Evolutionary conservation across 2,113 vertebrate genomes (phyloP), one percentile per base, ranked within the genome.

Genomic region (Chamaetylas fuelleborni): DNA sequence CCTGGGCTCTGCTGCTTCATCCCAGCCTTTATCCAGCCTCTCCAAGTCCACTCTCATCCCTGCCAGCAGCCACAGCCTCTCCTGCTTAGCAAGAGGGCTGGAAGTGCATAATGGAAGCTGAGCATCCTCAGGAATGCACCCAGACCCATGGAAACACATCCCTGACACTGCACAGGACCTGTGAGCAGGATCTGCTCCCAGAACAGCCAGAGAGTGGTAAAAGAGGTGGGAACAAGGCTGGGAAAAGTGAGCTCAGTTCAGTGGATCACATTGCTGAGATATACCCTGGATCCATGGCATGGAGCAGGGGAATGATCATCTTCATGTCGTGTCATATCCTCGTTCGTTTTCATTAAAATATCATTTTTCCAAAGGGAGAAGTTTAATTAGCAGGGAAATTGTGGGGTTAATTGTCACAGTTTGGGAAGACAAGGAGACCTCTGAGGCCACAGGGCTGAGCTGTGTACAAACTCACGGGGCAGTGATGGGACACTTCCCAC

Each of bases 401-500:
- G 0, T 9, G 25, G 28, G 18, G 36, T 36, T 33, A 33, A 45
- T 14, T 28, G 38, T 7, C 51, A 48, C 10, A 13, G 24, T 25
- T 33, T 6, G 1, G 1, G 29, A 43, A 43, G 60, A 34, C 10
- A 8, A 47, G 51, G 61, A 12, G 4, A 1, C 20, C 20, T 5
- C 1, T 7, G 65, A 51, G 83, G 54, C 34, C 19, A 14, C 26
- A 2, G 43, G 62, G 48, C 33, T 0, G 4, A 50, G 29, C 47
- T 19, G 29, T 7, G 45, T 5, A 6, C 26, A 18, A 53, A 45
- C 24, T 26, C 43, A 2, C 6, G 0, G 9, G 86, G 15, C 61
- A 57, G 47, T 0, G 14, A 17, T 3, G 45, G 62, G 61, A 12
- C 61, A 4, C 1, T 18, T 4, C 23, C 65, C 69, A 0, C 5